Evolutionary conservation across 2,113 vertebrate species (phyloP).

Genomic region (Oreochromis spilurus): DNA sequence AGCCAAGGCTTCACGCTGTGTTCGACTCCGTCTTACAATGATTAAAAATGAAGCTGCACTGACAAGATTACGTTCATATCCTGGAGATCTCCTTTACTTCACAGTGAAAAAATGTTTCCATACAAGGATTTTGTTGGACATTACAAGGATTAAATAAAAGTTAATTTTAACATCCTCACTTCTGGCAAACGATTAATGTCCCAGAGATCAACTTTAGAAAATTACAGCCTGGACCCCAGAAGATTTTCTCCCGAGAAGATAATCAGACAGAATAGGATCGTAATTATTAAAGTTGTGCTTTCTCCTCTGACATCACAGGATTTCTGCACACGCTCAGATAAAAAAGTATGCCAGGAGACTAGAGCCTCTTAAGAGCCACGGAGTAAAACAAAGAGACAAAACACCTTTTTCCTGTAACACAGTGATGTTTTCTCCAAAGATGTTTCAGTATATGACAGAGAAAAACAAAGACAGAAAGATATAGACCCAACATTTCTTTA

Average conservation of each 20-base stretch:
- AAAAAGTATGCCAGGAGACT: not conserved
- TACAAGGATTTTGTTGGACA: not conserved
- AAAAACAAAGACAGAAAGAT: not conserved
- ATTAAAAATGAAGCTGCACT: not conserved
- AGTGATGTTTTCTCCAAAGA: not conserved
- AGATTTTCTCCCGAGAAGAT: slow-evolving; percentile 19
- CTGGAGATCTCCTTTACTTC: not conserved
- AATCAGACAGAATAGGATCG: not conserved
- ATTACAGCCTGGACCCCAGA: not conserved
- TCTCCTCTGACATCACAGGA: slow-evolving; percentile 1
- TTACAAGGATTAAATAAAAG: not conserved
- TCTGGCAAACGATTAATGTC: slow-evolving; percentile 15
- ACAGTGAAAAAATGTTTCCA: not conserved
- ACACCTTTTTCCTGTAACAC: not conserved
- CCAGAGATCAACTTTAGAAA: not conserved
- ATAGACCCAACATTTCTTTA: not conserved
- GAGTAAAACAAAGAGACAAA: not conserved
- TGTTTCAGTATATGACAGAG: not conserved
- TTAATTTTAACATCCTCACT: not conserved
- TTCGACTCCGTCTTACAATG: not conserved
- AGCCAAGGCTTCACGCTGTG: not conserved
- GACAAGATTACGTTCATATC: not conserved
- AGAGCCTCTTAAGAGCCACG: not conserved
- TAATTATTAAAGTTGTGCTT: slow-evolving; percentile 41
- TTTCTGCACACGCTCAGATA: not conserved